These are phyloP conservation scores for Aphaenogaster floridana DNA, from an alignment of 1,140 invertebrate species.

Conservation along the genomic window DNA sequence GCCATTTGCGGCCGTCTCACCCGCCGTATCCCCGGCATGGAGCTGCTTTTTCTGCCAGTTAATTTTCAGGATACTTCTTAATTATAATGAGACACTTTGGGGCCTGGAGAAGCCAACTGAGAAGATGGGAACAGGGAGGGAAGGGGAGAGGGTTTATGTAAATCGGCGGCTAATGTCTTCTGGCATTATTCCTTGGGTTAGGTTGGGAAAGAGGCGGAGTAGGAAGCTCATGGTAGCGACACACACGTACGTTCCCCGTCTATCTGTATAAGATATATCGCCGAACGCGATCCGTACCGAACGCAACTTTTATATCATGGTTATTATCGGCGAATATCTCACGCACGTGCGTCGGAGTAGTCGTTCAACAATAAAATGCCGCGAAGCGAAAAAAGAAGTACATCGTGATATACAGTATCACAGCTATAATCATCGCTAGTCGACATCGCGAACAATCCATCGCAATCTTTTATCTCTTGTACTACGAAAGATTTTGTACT, in stretches of 20 bases:
- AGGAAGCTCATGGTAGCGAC: constrained; percentile 62
- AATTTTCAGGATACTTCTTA: constrained; percentile 86
- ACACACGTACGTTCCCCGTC: constrained; percentile 32
- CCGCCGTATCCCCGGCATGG: constrained; percentile 66
- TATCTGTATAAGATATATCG: constrained; percentile 38
- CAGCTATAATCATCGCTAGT: neutral
- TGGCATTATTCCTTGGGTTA: constrained; percentile 83
- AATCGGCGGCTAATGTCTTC: constrained; percentile 86
- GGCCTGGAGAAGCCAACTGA: constrained; percentile 72
- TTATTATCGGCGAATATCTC: constrained; percentile 23
- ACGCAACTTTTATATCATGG: constrained; percentile 23
- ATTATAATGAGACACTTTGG: constrained; percentile 86
- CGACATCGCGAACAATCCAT: neutral
- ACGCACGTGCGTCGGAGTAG: neutral
- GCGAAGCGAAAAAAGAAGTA: neutral
- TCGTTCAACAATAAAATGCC: constrained; percentile 1
- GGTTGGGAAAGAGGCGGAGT: constrained; percentile 64
- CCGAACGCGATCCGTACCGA: constrained; percentile 9
- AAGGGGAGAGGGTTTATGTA: constrained; percentile 81
- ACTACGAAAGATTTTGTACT: constrained; percentile 63
- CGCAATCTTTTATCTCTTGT: neutral
- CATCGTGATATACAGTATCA: neutral
- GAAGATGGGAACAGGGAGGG: constrained; percentile 24
- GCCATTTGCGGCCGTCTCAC: constrained; percentile 74
- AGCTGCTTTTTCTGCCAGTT: constrained; percentile 81